A percentile compares a stretch with the other conserved stretches of the same genome.
phyloP scores from a whole-genome alignment of 2,797 vertebrate genomes.

The Malacoctenus gilli region DNA sequence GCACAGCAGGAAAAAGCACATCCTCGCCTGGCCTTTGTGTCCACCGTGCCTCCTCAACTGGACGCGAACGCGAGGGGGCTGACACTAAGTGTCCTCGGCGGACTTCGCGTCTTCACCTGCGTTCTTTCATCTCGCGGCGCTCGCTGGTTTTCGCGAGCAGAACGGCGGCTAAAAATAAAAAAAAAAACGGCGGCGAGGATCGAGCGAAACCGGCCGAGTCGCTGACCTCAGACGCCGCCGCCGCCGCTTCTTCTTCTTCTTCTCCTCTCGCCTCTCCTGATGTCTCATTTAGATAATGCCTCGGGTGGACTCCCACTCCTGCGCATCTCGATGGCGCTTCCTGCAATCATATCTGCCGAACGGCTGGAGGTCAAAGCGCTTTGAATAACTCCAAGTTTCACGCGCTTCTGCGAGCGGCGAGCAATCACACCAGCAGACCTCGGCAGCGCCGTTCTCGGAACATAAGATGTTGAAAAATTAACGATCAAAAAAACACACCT shows the following conservation, averaged over 20 bases:
- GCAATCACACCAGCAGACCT: too few species aligned
- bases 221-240: slow-evolving; percentile 4
- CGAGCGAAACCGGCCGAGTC: slow-evolving; percentile 55
- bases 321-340: slow-evolving; percentile 11
- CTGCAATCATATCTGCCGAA: slow-evolving; percentile 32
- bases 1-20: slow-evolving; percentile 2
- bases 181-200: too few species aligned
- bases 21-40: slow-evolving; percentile 24
- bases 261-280: slow-evolving; percentile 3
- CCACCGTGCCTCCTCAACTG: slow-evolving; percentile 36
- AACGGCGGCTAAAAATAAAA: slow-evolving; percentile 37
- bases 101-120: slow-evolving; percentile 7
- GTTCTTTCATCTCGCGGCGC: background rate
- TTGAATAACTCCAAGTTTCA: slow-evolving; percentile 46
- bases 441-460: too few species aligned
- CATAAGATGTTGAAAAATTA: too few species aligned
- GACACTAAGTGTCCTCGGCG: slow-evolving; percentile 38
- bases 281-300: slow-evolving; percentile 47
- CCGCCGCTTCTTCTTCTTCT: background rate
- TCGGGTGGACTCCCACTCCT: too few species aligned
- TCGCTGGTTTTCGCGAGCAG: too few species aligned
- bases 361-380: slow-evolving; percentile 42
- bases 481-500: too few species aligned
- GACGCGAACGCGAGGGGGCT: slow-evolving; percentile 35
- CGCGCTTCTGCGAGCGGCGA: slow-evolving; percentile 35